phyloP scores from a whole-genome alignment of 1,140 invertebrate species.

The Camponotus vicinus region DNA sequence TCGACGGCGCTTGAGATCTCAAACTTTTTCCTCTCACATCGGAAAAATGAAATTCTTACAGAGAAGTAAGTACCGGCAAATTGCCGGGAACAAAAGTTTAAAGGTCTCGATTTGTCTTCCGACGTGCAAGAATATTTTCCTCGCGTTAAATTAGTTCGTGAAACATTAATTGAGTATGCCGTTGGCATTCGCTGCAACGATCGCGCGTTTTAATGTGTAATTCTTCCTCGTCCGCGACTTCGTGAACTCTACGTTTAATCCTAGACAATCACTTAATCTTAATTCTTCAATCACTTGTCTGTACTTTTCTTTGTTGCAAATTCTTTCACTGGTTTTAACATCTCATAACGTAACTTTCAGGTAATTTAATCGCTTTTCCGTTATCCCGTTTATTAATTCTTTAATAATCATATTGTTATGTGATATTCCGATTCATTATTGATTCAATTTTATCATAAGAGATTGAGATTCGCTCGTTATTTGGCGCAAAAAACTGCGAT shows the following conservation, averaged over 20 bases:
- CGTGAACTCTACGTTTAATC: conserved; percentile 10
- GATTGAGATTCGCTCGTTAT: neutral
- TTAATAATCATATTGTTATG: neutral
- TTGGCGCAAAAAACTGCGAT: neutral
- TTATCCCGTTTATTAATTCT: neutral
- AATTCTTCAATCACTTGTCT: conserved; percentile 1
- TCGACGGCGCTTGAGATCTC: neutral
- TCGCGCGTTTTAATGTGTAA: conserved; percentile 29
- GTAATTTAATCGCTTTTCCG: neutral
- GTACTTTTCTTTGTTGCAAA: neutral
- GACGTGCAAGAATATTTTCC: conserved; percentile 37
- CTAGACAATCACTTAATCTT: conserved; percentile 12
- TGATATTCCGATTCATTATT: neutral
- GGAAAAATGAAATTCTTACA: conserved; percentile 51
- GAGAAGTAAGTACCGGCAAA: conserved; percentile 33
- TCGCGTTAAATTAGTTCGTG: conserved; percentile 50
- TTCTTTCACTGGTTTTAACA: neutral
- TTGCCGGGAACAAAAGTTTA: conserved; percentile 44
- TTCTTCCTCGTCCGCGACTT: neutral
- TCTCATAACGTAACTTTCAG: neutral
- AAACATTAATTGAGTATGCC: conserved; percentile 51
- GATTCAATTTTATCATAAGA: neutral
- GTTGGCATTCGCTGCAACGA: conserved; percentile 33
- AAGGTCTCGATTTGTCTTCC: conserved; percentile 54
- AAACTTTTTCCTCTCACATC: conserved; percentile 49